Base-by-base conservation (phyloP, 1,140 invertebrate species). In the Penaeus chinensis region DNA sequence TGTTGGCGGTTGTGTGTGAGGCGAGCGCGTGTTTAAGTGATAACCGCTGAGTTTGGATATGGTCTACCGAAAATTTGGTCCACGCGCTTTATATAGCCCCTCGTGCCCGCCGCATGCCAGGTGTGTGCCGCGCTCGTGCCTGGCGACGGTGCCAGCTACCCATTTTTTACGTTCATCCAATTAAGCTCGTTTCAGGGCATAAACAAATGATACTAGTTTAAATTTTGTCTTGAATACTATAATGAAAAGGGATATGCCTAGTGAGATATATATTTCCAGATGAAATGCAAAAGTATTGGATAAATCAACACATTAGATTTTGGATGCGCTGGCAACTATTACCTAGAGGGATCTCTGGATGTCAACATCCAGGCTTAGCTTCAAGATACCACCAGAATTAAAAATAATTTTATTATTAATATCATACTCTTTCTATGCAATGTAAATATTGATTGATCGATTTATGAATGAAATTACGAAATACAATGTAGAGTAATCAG, bases 81-180 rank as follows among this genome's bases (percentile, higher is more conserved):
- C 86, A 87, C 86, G 86, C 82, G 86, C 71, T 62, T 87, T 87
- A 87, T 87, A 87, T 87, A 87, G 54, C 42, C 86, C 81, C 86
- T 83, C 86, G 86, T 87, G 86, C 86, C 86, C 86, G 86, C 86
- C 86, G 61, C 86, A 63, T 83, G 86, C 86, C 86, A 82, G 86
- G 86, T 85, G 86, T 82, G 86, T 87, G 86, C 86, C 86, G 86
- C 60, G 80, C 86, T 87, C 86, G 86, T 87, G 86, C 86, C 86
- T 80, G 27, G 24, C 27, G 20, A 13, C 16, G 19, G 63, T 13
- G 71, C 63, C 32, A n/a, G 71, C 11, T 5, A 69, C 79, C n/a
- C 47, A 24, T 74, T 54, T 60, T 78, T 84, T 84, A n/a, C 65
- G 24, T 60, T 20, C 2, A 18, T 7, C 10, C 20, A 63, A 82